These are phyloP conservation scores for Turritopsis rubra DNA, from an alignment of 30 jellyfish, hydroid and myxozoan species.

Conservation along the genomic window DNA sequence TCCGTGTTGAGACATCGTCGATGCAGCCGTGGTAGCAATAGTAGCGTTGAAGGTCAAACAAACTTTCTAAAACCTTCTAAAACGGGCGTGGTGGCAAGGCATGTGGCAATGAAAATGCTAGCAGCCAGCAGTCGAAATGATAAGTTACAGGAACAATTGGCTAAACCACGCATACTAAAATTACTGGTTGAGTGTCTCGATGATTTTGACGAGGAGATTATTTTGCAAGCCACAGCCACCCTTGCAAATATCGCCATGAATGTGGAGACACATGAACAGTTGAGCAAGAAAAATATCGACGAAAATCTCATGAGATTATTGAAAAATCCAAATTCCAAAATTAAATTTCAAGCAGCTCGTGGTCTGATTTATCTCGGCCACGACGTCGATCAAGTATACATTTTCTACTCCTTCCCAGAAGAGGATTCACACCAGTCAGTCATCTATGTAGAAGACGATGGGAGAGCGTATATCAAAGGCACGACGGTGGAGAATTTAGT, in stretches of 20 bases:
- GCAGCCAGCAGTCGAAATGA: constrained; percentile 88
- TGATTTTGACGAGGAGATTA: constrained; percentile 69
- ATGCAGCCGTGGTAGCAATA: constrained; percentile 24
- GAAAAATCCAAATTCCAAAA: constrained; percentile 48
- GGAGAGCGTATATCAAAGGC: constrained; percentile 43
- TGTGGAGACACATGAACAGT: constrained; percentile 63
- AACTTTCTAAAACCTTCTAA: not conserved
- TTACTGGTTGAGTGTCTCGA: constrained; percentile 53
- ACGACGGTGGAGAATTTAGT: constrained; percentile 67
- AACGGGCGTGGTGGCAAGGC: constrained; percentile 66
- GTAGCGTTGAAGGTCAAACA: constrained; percentile 3
- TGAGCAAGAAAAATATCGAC: constrained; percentile 42
- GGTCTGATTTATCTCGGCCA: constrained; percentile 85
- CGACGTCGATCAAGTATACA: constrained; percentile 52
- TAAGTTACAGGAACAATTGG: constrained; percentile 71
- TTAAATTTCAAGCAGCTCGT: constrained; percentile 78
- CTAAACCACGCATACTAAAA: constrained; percentile 61
- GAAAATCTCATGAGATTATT: constrained; percentile 32
- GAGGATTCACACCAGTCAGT: constrained; percentile 45
- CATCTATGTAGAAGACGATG: constrained; percentile 21
- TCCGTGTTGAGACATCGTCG: not conserved
- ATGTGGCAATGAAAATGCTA: constrained; percentile 85
- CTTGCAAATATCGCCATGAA: constrained; percentile 78
- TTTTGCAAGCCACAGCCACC: constrained; percentile 58
- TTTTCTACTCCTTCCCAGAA: constrained; percentile 44